Base-by-base conservation (phyloP, 2,113 vertebrate genomes). In the Antidorcas marsupialis region DNA sequence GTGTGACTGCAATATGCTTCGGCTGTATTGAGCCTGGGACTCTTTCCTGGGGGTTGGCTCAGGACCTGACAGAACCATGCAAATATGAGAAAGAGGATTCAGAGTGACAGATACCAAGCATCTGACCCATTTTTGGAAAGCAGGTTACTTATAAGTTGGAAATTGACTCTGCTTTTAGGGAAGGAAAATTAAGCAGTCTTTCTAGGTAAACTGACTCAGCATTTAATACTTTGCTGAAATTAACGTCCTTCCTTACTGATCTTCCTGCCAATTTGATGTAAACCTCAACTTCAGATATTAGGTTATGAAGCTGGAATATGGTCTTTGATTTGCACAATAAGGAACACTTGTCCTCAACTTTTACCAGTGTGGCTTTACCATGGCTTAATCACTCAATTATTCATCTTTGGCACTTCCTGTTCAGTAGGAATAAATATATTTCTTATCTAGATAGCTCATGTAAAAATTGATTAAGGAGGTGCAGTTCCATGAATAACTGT, bases 121-220 rank as follows among this genome's bases (percentile, higher is more conserved):
- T 9, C 33, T 27, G 52, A 15, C 30, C 47, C 57, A 11, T 6
- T 87, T 94, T 53, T 78, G 45, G 62, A 92, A 92, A 47, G 28
- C 52, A 67, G 88, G 57, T 82, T 28, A 14, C 78, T 92, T 30
- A 30, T 36, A 83, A 33, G 2, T n/a, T 87, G 74, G 83, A 95
- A 93, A 43, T 64, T 83, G 33, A 88, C 91, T 55, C 11, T 3
- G 62, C 3, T 95, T 88, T 50, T 57, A 55, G 45, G 53, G 13
- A 94, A 91, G 83, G 55, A 64, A 94, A 86, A 52, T 45, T 11
- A 13, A 36, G 59, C 3, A 36, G 74, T 79, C 85, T 88, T 90
- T 97, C 60, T 64, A 86, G 28, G 81, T 79, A 64, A 91, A 89
- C 45, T 36, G 83, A 93, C 95, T 93, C 76, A 86, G 36, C 47